Base-by-base conservation (phyloP, 2,797 vertebrate genomes). In the Coregonus sp. region DNA sequence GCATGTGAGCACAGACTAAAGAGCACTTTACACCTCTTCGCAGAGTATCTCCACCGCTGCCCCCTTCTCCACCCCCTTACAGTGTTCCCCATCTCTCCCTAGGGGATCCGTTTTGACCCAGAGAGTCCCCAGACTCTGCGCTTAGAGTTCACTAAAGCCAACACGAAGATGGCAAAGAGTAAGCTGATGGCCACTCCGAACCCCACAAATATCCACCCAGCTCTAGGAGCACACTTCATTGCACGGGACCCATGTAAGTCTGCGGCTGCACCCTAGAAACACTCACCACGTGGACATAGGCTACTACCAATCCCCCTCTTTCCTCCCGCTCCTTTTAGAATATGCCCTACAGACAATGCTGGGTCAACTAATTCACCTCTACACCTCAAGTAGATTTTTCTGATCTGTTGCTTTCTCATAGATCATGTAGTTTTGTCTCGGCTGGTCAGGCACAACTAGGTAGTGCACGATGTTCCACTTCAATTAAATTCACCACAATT, bases 121-220 rank as follows among this genome's bases (percentile, higher is more conserved):
- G 98, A 99, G 95, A 99, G 97, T 81, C 97, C 98, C 20, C 98
- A 99, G 94, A 99, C 98, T 86, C 92, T 99, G 94, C 95, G 97
- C 93, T 96, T 99, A 96, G 98, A 99, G 93, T 99, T 99, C 93
- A 98, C 98, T 89, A 99, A 99, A 95, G 97, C 98, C 93, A 99
- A 99, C 95, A 99, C 98, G 91, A 99, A 99, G 95, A 99, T 99
- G 98, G 97, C 98, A 91, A 99, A 99, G 95, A 99, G 95, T 96
- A 99, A 99, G 94, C 95, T 99, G 93, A 97, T 99, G 97, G 98
- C 96, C 79, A 99, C 98, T 72, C 98, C 98, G 74, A 99, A 99
- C 90, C 98, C 98, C 94, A 97, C 95, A 95, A 98, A 95, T 86
- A 94, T 97, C 91, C 98, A 99, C 96, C 98, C 98, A 51, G 96